phyloP scores from a whole-genome alignment of 2,888 invertebrate genomes.

The Trisateles emortualis region DNA sequence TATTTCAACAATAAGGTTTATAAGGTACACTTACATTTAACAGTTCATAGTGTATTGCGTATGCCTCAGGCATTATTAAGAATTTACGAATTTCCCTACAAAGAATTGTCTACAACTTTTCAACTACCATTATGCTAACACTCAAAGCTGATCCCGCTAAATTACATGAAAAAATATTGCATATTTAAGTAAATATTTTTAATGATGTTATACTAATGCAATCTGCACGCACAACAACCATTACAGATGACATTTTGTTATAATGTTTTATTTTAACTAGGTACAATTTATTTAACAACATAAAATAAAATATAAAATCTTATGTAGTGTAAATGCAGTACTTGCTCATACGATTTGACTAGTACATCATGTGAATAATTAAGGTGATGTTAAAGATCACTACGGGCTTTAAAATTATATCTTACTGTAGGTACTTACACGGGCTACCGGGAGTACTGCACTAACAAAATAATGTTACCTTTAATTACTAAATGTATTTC shows the following conservation, averaged over 20 bases:
- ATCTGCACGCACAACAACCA: slow-evolving; percentile 49
- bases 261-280: slow-evolving; percentile 49
- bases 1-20: slow-evolving; percentile 30
- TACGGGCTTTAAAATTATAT: slow-evolving; percentile 23
- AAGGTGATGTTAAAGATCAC: slow-evolving; percentile 29
- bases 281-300: slow-evolving; percentile 49
- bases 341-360: slow-evolving; percentile 59
- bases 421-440: slow-evolving; percentile 25
- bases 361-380: slow-evolving; percentile 53
- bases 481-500: slow-evolving; percentile 54
- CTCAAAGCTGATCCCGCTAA: slow-evolving; percentile 73
- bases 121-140: slow-evolving; percentile 69
- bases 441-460: slow-evolving; percentile 55
- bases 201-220: slow-evolving; percentile 51
- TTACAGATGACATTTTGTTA: slow-evolving; percentile 41
- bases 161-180: slow-evolving; percentile 79
- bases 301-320: slow-evolving; percentile 49
- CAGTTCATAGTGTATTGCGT: slow-evolving; percentile 43
- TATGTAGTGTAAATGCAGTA: slow-evolving; percentile 54
- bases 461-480: slow-evolving; percentile 53
- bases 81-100: slow-evolving; percentile 61
- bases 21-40: slow-evolving; percentile 39
- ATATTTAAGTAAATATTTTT: slow-evolving; percentile 58
- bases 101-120: slow-evolving; percentile 60
- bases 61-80: slow-evolving; percentile 54